Evolutionary conservation across 2,888 invertebrate genomes (phyloP).

Genomic region (Neelides folsomi): DNA sequence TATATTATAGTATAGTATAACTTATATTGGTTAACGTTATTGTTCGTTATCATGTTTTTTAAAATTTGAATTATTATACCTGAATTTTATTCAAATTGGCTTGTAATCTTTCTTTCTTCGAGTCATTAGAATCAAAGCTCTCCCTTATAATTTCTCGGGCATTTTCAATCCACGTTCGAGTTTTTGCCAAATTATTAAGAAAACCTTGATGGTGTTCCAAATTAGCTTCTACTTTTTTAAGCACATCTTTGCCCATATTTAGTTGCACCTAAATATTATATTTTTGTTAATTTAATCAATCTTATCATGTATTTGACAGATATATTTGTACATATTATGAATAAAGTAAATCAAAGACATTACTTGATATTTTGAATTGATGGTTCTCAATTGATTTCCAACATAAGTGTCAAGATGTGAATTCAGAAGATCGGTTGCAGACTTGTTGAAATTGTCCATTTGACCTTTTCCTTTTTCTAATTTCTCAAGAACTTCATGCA

Average conservation of each 20-base stretch:
- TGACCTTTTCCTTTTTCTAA: slow-evolving; percentile 64
- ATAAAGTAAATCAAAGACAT: not conserved
- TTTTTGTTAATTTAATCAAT: too few species aligned
- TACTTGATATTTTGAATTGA: slow-evolving; percentile 72
- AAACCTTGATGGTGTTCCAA: slow-evolving; percentile 72
- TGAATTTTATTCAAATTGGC: slow-evolving; percentile 52
- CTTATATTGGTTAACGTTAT: too few species aligned
- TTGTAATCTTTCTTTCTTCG: slow-evolving; percentile 64
- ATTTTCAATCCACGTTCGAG: slow-evolving; percentile 72
- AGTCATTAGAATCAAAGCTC: slow-evolving; percentile 63
- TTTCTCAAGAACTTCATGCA: slow-evolving; percentile 56
- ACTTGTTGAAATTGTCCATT: slow-evolving; percentile 68
- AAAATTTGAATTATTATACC: slow-evolving; percentile 23
- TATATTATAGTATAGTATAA: too few species aligned
- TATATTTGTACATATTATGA: too few species aligned
- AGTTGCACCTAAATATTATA: slow-evolving; percentile 49
- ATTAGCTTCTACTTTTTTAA: slow-evolving; percentile 80
- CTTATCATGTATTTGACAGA: too few species aligned
- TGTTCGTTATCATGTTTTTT: too few species aligned
- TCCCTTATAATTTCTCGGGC: slow-evolving; percentile 68
- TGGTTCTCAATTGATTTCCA: slow-evolving; percentile 68
- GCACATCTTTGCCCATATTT: slow-evolving; percentile 74
- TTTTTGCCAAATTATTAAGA: slow-evolving; percentile 58
- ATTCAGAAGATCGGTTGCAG: slow-evolving; percentile 58
- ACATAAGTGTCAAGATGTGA: slow-evolving; percentile 78